phyloP scores from a whole-genome alignment of 2,888 invertebrate species.

The Polymixis flavicincta region DNA sequence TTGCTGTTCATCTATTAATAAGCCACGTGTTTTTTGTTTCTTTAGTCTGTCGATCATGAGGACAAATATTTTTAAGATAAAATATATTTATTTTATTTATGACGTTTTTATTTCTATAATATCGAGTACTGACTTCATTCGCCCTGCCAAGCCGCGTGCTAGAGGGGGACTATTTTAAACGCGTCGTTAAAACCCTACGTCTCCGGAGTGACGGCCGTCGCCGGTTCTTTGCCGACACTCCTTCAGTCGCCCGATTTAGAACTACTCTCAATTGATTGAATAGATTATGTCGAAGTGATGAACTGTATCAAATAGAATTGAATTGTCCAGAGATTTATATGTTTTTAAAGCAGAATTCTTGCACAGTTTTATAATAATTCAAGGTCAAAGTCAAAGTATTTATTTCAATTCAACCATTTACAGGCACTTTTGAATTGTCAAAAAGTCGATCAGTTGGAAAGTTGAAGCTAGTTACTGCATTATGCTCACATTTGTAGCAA shows the following conservation, averaged over 20 bases:
- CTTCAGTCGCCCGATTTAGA: slow-evolving; percentile 48
- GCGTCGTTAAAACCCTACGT: slow-evolving; percentile 61
- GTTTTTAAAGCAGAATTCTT: background rate
- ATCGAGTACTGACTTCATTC: slow-evolving; percentile 14
- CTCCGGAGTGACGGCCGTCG: slow-evolving; percentile 48
- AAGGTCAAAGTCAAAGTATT: too few species aligned
- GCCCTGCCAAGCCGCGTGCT: background rate
- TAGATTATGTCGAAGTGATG: slow-evolving; percentile 44
- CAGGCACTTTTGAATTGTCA: too few species aligned
- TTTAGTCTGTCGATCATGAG: background rate
- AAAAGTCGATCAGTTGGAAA: too few species aligned
- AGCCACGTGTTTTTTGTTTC: background rate
- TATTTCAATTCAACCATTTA: too few species aligned
- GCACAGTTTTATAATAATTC: background rate
- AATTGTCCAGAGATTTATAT: slow-evolving; percentile 17
- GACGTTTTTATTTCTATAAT: background rate
- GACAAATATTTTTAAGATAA: background rate
- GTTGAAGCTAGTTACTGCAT: background rate
- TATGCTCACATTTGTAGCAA: background rate
- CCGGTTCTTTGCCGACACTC: slow-evolving; percentile 36
- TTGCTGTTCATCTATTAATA: background rate
- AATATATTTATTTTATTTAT: background rate
- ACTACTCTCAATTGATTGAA: slow-evolving; percentile 53
- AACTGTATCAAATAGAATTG: slow-evolving; percentile 21
- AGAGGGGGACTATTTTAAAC: slow-evolving; percentile 58